phyloP scores from a whole-genome alignment of 2,113 vertebrate genomes.

The Alexandromys fortis region DNA sequence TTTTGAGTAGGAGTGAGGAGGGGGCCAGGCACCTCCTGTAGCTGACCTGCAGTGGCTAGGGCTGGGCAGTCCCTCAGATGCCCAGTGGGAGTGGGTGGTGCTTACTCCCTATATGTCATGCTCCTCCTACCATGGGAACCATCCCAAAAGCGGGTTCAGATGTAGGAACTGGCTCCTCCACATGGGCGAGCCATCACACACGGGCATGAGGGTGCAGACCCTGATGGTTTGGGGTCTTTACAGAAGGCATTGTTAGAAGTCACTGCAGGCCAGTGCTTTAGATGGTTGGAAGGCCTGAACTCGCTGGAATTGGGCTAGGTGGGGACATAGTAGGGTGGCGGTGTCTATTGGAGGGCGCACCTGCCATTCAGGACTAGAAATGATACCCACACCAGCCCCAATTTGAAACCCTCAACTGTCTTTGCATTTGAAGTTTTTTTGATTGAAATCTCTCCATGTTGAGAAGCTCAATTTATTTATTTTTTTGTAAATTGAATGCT shows the following conservation, averaged over 20 bases:
- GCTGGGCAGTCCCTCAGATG: background rate
- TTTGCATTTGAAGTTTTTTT: background rate
- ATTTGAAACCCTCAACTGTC: background rate
- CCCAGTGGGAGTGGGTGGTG: background rate
- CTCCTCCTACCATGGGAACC: too few relatives aligned
- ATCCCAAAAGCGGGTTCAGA: background rate
- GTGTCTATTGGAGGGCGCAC: fast-evolving
- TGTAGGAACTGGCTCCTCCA: background rate
- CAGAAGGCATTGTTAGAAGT: background rate
- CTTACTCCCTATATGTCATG: too few relatives aligned
- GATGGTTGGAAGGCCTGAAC: background rate
- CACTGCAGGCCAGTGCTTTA: background rate
- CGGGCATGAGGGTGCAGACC: fast-evolving
- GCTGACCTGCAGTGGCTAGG: background rate
- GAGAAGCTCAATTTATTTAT: background rate
- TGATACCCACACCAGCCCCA: background rate
- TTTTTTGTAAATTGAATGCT: background rate
- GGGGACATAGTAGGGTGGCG: too few relatives aligned
- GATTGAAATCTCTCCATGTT: background rate
- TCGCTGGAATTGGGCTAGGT: background rate
- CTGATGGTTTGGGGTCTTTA: background rate
- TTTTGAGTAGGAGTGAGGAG: background rate
- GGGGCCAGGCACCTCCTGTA: background rate
- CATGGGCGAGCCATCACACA: fast-evolving
- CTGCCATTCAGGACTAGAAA: background rate